Evolutionary conservation across 2,113 vertebrate species (phyloP), one percentile per base, ranked within the genome.

Genomic region (Candoia aspera): DNA sequence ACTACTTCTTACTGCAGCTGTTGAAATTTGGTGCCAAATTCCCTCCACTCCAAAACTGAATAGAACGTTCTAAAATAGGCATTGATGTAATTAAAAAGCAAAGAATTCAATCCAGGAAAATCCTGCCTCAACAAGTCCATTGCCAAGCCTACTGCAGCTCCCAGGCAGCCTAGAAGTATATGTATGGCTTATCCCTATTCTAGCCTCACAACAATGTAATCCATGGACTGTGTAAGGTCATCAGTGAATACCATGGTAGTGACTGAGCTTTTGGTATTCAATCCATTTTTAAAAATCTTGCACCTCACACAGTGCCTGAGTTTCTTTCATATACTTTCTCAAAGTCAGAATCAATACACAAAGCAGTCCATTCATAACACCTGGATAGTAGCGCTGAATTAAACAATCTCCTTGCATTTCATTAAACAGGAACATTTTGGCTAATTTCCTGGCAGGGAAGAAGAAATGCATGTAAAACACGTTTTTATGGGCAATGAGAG

Each of bases 391-490:
- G 33, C 8, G 3, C 73, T 79, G 73, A 79, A 79, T 79, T 79
- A 79, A 79, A 79, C 19, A 79, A 49, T 8, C 33, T n/a, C 33
- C 73, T 79, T 79, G 73, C 73, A 79, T 79, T 79, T 42, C 73
- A 79, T 79, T 79, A 79, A 79, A 79, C 1, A 19, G 33, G 73
- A 79, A 79, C 73, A 79, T 79, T 79, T 79, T 79, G 73, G 73
- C 73, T 79, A 79, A 79, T 79, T 79, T 79, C 73, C 33, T 79
- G 73, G 73, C 73, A 79, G 73, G 33, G 73, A 79, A 42, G 73
- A 79, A 79, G 73, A 79, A 79, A 79, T 79, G 73, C 73, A 79
- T 79, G 73, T 79, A 79, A 79, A 79, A 79, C 73, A 79, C 33
- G 73, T 17, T 42, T 79, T 79, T 79, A 79, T 79, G 33, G 33